Conservation (phyloP, 2,888 invertebrate species). For the Caenorhabditis afra region DNA sequence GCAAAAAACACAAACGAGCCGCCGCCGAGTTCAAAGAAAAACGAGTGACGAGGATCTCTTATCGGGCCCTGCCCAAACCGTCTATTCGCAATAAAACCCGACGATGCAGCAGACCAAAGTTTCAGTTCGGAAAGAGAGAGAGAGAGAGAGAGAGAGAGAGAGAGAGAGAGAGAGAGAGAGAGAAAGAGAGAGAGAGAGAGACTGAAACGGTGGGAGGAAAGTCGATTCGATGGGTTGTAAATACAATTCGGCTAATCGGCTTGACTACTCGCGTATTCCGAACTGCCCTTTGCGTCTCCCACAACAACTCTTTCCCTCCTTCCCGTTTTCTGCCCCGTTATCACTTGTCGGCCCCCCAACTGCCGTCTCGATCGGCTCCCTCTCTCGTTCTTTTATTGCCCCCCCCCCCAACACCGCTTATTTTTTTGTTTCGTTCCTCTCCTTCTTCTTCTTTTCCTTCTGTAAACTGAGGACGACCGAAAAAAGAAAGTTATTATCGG, state of each 20-base stretch:
- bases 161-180: too few species aligned
- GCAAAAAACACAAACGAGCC: too few species aligned
- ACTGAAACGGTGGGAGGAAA: too few species aligned
- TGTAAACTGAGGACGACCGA: neutral
- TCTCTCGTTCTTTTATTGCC: slow-evolving; percentile 39
- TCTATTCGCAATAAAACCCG: neutral
- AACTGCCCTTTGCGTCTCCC: too few species aligned
- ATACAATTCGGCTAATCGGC: neutral
- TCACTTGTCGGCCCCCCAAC: slow-evolving; percentile 4
- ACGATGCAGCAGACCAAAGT: neutral
- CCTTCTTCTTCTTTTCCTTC: neutral
- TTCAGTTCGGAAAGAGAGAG: neutral
- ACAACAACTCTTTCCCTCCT: neutral
- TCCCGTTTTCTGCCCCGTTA: slow-evolving; percentile 17
- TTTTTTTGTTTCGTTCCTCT: slow-evolving; percentile 17
- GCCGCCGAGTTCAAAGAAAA: neutral
- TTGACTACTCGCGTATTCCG: too few species aligned
- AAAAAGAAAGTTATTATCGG: slow-evolving; percentile 28
- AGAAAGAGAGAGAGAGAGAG: too few species aligned
- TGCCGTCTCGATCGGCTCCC: slow-evolving; percentile 16
- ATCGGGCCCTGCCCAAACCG: neutral
- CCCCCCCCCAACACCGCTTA: slow-evolving; percentile 4
- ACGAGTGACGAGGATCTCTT: neutral
- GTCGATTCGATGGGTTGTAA: too few species aligned
- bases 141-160: too few species aligned